A percentile compares a stretch with the other conserved stretches of the same genome.
Conservation (phyloP, 1,140 invertebrate genomes). For the Drosophila cardini region DNA sequence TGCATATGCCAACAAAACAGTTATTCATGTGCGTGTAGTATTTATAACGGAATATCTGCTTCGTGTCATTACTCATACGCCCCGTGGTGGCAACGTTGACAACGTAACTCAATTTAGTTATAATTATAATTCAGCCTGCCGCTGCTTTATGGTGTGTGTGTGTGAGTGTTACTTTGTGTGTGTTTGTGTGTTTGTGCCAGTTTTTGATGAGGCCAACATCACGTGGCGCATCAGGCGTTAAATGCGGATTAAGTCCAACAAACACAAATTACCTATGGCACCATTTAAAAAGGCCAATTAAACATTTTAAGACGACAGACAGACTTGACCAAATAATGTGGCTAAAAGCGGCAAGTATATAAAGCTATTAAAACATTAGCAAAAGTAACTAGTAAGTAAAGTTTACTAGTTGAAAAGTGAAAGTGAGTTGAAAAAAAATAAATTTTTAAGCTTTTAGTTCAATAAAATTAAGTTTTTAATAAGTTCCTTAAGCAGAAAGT, state of each 20-base stretch:
- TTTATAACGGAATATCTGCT: slow-evolving; percentile 2
- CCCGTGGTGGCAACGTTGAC: slow-evolving; percentile 59
- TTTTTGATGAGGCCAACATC: slow-evolving; percentile 28
- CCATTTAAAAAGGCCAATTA: slow-evolving; percentile 13
- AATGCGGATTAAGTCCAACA: slow-evolving; percentile 45
- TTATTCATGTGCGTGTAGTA: slow-evolving; percentile 28
- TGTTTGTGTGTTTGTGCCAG: slow-evolving; percentile 9
- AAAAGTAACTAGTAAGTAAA: too few species aligned
- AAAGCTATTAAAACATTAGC: neutral
- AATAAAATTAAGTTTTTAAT: too few species aligned
- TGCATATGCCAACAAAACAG: slow-evolving; percentile 10
- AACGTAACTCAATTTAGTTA: slow-evolving; percentile 70
- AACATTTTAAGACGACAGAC: slow-evolving; percentile 1
- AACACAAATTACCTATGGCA: slow-evolving; percentile 31
- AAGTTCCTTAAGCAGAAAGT: too few species aligned
- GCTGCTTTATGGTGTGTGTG: slow-evolving; percentile 38
- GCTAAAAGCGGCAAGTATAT: neutral
- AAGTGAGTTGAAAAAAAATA: too few species aligned
- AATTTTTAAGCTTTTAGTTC: too few species aligned
- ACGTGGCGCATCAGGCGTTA: slow-evolving; percentile 40
- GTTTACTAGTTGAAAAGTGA: too few species aligned
- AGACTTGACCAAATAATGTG: neutral
- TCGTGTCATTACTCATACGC: slow-evolving; percentile 54
- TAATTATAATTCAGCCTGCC: slow-evolving; percentile 74
- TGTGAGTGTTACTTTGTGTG: neutral